Conservation (phyloP, 2,888 invertebrate species). For the Lagria hirta region DNA sequence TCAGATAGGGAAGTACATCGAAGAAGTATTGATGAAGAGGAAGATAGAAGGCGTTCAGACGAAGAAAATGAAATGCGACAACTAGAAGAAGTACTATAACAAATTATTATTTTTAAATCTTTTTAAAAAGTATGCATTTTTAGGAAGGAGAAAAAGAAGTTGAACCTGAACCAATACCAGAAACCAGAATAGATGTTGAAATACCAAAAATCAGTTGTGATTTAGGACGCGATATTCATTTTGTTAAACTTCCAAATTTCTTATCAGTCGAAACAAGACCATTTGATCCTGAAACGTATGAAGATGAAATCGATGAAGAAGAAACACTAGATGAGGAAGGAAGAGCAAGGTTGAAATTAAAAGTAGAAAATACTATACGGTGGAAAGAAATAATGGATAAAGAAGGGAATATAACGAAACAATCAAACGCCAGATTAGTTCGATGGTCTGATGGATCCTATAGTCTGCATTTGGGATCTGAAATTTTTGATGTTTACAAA, state of each 20-base stretch:
- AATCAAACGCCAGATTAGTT: conserved; percentile 94
- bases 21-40: conserved; percentile 43
- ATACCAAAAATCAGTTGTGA: conserved; percentile 94
- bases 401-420: conserved; percentile 77
- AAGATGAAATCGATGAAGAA: conserved; percentile 98
- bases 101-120: conserved; percentile 4
- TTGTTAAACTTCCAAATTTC: conserved; percentile 97
- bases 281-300: conserved; percentile 92
- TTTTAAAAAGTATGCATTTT: conserved; percentile 12
- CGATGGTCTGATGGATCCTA: conserved; percentile 98
- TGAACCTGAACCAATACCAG: conserved; percentile 80
- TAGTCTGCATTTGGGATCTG: conserved; percentile 94
- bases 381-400: conserved; percentile 87
- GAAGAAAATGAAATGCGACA: conserved; percentile 54
- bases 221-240: conserved; percentile 89
- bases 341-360: conserved; percentile 83
- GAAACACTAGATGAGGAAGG: conserved; percentile 98
- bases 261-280: conserved; percentile 96
- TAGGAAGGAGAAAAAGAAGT: conserved; percentile 68
- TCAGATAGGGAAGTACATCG: conserved; percentile 41
- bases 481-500: conserved; percentile 97
- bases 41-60: conserved; percentile 53
- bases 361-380: conserved; percentile 96
- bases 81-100: conserved; percentile 40
- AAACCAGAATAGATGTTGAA: conserved; percentile 94